Percentiles rank a stretch among this genome's conserved stretches.
Conservation (phyloP, 2,888 invertebrate species). For the Chrysolina americana region DNA sequence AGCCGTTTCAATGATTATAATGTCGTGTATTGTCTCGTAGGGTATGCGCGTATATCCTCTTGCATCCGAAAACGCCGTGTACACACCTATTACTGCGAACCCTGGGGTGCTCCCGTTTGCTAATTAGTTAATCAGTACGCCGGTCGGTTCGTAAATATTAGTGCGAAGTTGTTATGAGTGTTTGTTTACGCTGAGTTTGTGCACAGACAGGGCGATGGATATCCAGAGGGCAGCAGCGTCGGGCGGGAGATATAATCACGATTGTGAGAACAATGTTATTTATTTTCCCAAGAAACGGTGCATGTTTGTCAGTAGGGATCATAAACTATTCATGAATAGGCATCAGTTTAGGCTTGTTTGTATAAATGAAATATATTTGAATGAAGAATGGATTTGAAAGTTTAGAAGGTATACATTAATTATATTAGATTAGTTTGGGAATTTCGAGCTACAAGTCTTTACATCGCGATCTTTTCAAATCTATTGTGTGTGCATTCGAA, state of each 20-base stretch:
- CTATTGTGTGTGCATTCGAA: no score
- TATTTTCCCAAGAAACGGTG: no score
- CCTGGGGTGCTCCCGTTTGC: conserved; percentile 16
- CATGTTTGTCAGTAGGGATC: no score
- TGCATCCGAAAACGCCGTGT: background rate
- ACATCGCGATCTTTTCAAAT: no score
- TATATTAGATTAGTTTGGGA: no score
- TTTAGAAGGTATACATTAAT: no score
- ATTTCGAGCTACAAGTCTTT: no score
- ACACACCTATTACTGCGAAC: conserved; percentile 12
- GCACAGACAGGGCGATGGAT: conserved; percentile 3
- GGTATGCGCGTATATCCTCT: background rate
- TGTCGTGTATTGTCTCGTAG: conserved; percentile 4
- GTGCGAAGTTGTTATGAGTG: conserved; percentile 11
- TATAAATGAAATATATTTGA: no score
- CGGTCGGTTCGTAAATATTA: conserved; percentile 15
- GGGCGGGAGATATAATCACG: background rate
- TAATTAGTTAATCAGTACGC: conserved; percentile 7
- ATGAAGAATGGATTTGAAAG: no score
- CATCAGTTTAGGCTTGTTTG: no score
- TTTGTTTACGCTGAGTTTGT: background rate
- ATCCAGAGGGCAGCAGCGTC: background rate
- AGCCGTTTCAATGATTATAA: background rate
- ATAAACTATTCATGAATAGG: no score
- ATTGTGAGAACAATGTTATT: no score